phyloP scores from a whole-genome alignment of 2,113 vertebrate species.

The Scytalopus superciliaris region DNA sequence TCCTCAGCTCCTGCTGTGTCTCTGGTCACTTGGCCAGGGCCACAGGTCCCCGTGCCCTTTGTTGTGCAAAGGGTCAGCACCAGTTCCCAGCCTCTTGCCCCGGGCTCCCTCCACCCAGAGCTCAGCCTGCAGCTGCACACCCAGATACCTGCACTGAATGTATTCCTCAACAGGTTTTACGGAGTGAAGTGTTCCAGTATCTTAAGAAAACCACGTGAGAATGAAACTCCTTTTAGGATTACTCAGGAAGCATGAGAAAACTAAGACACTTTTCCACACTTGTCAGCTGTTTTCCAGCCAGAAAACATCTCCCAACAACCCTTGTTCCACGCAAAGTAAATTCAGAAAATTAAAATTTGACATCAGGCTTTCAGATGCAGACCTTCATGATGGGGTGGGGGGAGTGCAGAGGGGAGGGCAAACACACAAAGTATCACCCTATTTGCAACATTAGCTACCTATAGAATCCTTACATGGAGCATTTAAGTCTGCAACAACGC shows the following conservation, averaged over 20 bases:
- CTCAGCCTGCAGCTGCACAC: neutral
- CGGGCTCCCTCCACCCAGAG: neutral
- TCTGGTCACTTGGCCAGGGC: neutral
- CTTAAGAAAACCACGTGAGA: neutral
- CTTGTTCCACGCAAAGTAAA: neutral
- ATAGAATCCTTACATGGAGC: neutral
- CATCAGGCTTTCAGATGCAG: neutral
- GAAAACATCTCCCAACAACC: neutral
- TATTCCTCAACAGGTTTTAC: neutral
- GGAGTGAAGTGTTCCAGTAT: neutral
- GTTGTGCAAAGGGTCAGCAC: neutral
- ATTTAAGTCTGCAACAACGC: neutral
- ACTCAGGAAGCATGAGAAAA: slow-evolving; percentile 42
- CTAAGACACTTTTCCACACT: slow-evolving; percentile 33
- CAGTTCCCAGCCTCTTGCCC: neutral
- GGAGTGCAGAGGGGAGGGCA: neutral
- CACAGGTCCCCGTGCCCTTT: neutral
- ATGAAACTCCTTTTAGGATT: slow-evolving; percentile 11
- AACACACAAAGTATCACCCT: neutral
- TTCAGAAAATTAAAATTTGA: neutral
- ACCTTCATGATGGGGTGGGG: neutral
- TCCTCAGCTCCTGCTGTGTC: neutral
- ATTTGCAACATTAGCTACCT: neutral
- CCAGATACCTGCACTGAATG: neutral
- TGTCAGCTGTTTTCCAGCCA: slow-evolving; percentile 39